Percentiles rank a stretch among this genome's conserved stretches.
phyloP scores from a whole-genome alignment of 2,888 invertebrate genomes.

The Caenorhabditis wallacei region DNA sequence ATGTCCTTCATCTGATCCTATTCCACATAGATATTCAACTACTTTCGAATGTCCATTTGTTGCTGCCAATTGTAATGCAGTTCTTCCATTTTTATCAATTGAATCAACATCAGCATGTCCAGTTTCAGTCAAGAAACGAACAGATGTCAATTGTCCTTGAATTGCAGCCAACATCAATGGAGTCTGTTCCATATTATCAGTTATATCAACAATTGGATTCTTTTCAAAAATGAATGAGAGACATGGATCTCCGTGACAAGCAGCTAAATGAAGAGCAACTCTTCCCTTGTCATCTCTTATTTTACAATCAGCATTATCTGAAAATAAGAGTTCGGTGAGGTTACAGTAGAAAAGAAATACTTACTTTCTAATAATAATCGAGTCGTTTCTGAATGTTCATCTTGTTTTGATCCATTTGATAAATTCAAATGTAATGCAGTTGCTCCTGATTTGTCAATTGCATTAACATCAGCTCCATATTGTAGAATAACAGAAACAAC shows the following conservation, averaged over 20 bases:
- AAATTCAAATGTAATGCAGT: conserved; percentile 74
- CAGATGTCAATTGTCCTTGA: conserved; percentile 72
- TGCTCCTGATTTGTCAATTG: conserved; percentile 71
- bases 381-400: conserved; percentile 67
- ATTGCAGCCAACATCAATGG: conserved; percentile 75
- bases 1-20: conserved; percentile 75
- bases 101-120: conserved; percentile 70
- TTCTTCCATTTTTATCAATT: conserved; percentile 74
- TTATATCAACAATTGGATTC: conserved; percentile 51
- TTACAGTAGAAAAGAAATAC: no score
- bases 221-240: conserved; percentile 64
- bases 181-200: conserved; percentile 69
- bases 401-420: conserved; percentile 71
- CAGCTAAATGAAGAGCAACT: conserved; percentile 72
- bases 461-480: conserved; percentile 69
- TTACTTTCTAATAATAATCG: conserved; percentile 60
- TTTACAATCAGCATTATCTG: conserved; percentile 52
- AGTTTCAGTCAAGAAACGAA: conserved; percentile 62
- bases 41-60: conserved; percentile 70
- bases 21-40: conserved; percentile 69
- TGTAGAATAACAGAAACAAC: conserved; percentile 71
- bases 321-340: no score
- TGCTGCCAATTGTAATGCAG: conserved; percentile 74
- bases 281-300: conserved; percentile 75
- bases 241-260: conserved; percentile 86